phyloP scores from a whole-genome alignment of 2,113 vertebrate species.

The Lipotes vexillifer region DNA sequence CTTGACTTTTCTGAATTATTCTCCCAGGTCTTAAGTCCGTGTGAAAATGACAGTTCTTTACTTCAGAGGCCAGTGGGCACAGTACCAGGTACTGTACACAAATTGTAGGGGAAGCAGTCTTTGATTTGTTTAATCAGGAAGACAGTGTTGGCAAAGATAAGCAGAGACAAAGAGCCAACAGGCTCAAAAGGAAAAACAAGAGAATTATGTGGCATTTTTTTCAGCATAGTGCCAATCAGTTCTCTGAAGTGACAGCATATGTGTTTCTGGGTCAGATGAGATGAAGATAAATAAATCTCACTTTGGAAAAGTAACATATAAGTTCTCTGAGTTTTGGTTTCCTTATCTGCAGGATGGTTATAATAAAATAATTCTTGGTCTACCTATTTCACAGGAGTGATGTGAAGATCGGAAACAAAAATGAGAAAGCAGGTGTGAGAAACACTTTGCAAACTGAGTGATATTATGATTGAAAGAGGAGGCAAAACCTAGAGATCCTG shows the following conservation, averaged over 20 bases:
- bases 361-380: neutral
- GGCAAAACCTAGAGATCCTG: neutral
- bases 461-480: neutral
- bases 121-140: slow-evolving; percentile 3
- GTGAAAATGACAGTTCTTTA: slow-evolving; percentile 3
- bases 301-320: neutral
- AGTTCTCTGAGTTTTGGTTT: slow-evolving; percentile 2
- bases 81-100: neutral
- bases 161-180: neutral
- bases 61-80: neutral
- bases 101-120: neutral
- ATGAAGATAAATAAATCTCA: slow-evolving; percentile 7
- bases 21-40: neutral
- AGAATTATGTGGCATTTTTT: neutral
- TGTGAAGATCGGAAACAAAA: slow-evolving; percentile 10
- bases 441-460: neutral
- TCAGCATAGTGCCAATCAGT: neutral
- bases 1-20: slow-evolving; percentile 15
- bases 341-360: neutral
- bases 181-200: neutral
- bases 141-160: neutral
- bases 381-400: neutral
- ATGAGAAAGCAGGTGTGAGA: slow-evolving; percentile 27
- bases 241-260: neutral
- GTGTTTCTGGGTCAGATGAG: neutral